phyloP scores from a whole-genome alignment of 1,140 invertebrate species.

The Bursaphelenchus mucronatus region DNA sequence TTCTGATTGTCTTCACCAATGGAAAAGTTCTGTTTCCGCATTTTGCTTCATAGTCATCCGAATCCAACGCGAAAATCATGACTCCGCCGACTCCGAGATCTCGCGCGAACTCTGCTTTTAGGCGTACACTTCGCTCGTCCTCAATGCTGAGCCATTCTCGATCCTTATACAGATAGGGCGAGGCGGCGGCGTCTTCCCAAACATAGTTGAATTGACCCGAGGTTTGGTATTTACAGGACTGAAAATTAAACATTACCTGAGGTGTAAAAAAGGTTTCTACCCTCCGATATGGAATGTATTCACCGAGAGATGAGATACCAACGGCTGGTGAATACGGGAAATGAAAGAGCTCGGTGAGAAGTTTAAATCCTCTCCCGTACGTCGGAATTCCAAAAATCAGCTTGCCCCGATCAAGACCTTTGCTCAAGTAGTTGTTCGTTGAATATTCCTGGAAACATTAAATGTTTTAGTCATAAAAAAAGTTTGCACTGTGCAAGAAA shows the following conservation, averaged over 20 bases:
- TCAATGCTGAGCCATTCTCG: slow-evolving; percentile 34
- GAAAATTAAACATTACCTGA: slow-evolving; percentile 17
- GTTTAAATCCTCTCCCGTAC: slow-evolving; percentile 37
- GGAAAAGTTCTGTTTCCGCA: slow-evolving; percentile 13
- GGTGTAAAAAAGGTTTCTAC: slow-evolving; percentile 12
- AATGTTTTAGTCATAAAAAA: background rate
- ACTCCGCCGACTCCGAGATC: slow-evolving; percentile 32
- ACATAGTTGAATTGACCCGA: slow-evolving; percentile 24
- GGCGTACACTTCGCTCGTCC: slow-evolving; percentile 32
- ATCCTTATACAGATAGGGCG: slow-evolving; percentile 40
- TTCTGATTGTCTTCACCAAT: slow-evolving; percentile 3
- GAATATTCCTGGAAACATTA: slow-evolving; percentile 35
- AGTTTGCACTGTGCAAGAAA: too few relatives aligned
- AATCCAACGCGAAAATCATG: slow-evolving; percentile 41
- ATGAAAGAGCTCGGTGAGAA: slow-evolving; percentile 34
- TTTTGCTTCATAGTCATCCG: slow-evolving; percentile 32
- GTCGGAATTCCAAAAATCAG: slow-evolving; percentile 49
- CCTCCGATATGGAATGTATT: slow-evolving; percentile 11
- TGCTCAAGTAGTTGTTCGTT: slow-evolving; percentile 25
- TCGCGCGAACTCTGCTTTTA: slow-evolving; percentile 36
- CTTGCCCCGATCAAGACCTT: slow-evolving; percentile 34
- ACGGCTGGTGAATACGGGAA: slow-evolving; percentile 40
- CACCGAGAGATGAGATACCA: slow-evolving; percentile 23
- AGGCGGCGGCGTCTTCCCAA: slow-evolving; percentile 43
- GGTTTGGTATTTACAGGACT: slow-evolving; percentile 15